Evolutionary conservation across 2,888 invertebrate genomes (phyloP).

Genomic region (Desoria tigrina): DNA sequence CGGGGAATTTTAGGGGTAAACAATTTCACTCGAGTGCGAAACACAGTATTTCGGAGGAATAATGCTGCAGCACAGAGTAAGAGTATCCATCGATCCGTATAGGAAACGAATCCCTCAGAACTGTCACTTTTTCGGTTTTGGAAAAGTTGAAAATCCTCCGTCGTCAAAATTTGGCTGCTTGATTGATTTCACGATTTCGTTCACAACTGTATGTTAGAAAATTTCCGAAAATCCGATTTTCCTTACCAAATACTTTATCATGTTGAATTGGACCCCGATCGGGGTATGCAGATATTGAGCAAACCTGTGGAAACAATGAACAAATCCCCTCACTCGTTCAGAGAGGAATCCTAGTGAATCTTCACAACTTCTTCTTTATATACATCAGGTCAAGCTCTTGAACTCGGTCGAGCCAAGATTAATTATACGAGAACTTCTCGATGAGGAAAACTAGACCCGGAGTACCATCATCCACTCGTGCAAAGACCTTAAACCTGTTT

Average conservation of each 20-base stretch:
- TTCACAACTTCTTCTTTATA: slow-evolving; percentile 52
- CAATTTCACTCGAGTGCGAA: not conserved
- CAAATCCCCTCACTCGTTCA: slow-evolving; percentile 52
- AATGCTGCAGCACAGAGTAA: no score
- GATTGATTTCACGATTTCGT: not conserved
- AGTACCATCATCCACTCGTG: slow-evolving; percentile 51
- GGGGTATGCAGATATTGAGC: slow-evolving; percentile 45
- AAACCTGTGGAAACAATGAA: slow-evolving; percentile 33
- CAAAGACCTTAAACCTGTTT: slow-evolving; percentile 53
- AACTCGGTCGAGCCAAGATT: slow-evolving; percentile 52
- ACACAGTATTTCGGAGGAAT: not conserved
- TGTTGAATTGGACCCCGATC: slow-evolving; percentile 46
- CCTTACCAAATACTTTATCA: slow-evolving; percentile 54
- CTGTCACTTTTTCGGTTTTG: not conserved
- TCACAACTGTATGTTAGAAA: not conserved
- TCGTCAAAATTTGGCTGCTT: not conserved
- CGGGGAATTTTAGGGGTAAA: not conserved
- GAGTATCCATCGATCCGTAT: not conserved
- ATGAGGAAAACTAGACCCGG: slow-evolving; percentile 43
- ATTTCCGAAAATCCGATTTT: slow-evolving; percentile 12
- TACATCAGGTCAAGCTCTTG: slow-evolving; percentile 53
- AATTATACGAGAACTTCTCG: slow-evolving; percentile 50
- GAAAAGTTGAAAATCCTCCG: slow-evolving; percentile 3
- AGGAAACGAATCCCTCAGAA: not conserved
- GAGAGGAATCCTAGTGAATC: slow-evolving; percentile 52